Evolutionary conservation across 2,113 vertebrate genomes (phyloP), one percentile per base, ranked within the genome.

Genomic region (Malurus alboscapulatus): DNA sequence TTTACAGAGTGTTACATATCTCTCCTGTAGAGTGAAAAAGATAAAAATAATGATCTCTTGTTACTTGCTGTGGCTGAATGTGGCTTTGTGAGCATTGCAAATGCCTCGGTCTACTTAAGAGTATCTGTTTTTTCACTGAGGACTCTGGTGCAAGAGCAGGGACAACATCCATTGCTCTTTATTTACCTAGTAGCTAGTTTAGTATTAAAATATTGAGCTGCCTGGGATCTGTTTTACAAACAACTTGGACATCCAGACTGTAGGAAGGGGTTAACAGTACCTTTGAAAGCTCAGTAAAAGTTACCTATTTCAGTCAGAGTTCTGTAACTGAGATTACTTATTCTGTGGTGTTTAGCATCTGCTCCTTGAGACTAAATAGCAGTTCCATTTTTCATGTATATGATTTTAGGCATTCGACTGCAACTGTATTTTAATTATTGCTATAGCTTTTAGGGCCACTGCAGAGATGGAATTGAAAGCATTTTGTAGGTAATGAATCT

Each of bases 21-120:
- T 93, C 27, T 84, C 10, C 10, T 68, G 30, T 10, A 40, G 40
- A 67, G n/a, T 38, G 44, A 55, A 48, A 42, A 88, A 57, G 53
- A 15, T 55, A 57, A 8, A 71, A 61, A 51, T n/a, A 79, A 40
- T 62, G 5, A 25, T 87, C 17, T 84, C 15, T 48, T 0, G 0
- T 57, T 84, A 44, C 47, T 15, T 61, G 19, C 48, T 59, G 30
- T 79, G 66, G 26, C 50, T 84, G 84, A 75, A 36, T 14, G 2
- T 45, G 45, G 25, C 53, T 82, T 63, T 71, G 40, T 50, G 67
- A 66, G 21, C 17, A 7, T 62, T 84, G 12, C n/a, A 27, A 45
- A 47, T 29, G 27, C 44, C 44, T 76, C 3, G 0, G 51, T 66
- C 45, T 75, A 3, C 44, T 57, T 36, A 4, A n/a, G 34, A 45